phyloP scores from a whole-genome alignment of 2,113 vertebrate genomes.

The Trogon surrucura region DNA sequence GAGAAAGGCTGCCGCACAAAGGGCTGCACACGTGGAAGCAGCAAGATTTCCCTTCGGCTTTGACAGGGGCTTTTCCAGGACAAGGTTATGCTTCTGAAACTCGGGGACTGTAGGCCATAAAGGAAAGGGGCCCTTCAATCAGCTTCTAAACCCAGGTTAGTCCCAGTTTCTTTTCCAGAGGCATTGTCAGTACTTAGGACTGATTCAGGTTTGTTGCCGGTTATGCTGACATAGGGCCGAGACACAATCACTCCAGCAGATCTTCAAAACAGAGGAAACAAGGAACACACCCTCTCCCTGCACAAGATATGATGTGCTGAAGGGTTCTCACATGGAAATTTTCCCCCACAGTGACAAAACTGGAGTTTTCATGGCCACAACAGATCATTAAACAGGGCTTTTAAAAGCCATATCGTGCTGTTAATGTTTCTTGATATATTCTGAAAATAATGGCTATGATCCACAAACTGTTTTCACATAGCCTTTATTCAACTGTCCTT shows the following conservation, averaged over 20 bases:
- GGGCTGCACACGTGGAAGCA: not conserved
- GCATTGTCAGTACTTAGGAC: not conserved
- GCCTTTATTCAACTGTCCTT: not conserved
- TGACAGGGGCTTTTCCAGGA: not conserved
- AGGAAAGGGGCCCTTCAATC: not conserved
- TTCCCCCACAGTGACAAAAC: not conserved
- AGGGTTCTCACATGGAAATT: not conserved
- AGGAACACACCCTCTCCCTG: not conserved
- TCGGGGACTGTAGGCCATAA: rapidly evolving
- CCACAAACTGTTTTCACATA: not conserved
- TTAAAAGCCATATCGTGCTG: not conserved
- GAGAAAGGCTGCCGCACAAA: not conserved
- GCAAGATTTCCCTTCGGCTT: not conserved
- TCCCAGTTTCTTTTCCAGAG: not conserved
- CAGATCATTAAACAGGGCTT: not conserved
- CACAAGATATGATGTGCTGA: not conserved
- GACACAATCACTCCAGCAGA: not conserved
- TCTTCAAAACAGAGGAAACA: not conserved
- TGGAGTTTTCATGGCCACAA: not conserved
- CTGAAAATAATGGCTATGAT: not conserved
- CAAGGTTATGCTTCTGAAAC: not conserved
- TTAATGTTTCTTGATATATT: not conserved
- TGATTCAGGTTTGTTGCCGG: not conserved
- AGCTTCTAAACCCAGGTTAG: not conserved
- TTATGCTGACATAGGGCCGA: not conserved